A percentile compares a stretch with the other conserved stretches of the same genome.
These are phyloP conservation scores for Chrysotoxum bicinctum DNA, from an alignment of 2,888 invertebrate genomes.

Conservation along the genomic window DNA sequence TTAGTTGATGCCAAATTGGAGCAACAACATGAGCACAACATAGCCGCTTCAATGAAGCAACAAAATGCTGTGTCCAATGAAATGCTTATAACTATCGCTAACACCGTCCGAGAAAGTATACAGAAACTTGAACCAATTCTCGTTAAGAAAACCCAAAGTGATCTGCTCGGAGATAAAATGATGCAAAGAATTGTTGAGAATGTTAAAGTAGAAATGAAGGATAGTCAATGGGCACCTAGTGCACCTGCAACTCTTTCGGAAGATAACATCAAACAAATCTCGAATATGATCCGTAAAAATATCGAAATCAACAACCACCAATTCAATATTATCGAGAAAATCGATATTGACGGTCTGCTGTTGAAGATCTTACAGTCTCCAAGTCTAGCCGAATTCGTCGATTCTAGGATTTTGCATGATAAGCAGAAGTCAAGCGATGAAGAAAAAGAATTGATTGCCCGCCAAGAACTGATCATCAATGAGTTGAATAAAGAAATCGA, in stretches of 20 bases:
- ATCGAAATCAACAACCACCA: slow-evolving; percentile 76
- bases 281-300: slow-evolving; percentile 76
- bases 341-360: slow-evolving; percentile 80
- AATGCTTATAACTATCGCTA: slow-evolving; percentile 77
- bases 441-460: slow-evolving; percentile 74
- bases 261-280: slow-evolving; percentile 80
- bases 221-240: slow-evolving; percentile 67
- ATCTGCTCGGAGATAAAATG: slow-evolving; percentile 75
- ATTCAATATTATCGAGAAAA: slow-evolving; percentile 76
- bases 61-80: slow-evolving; percentile 73
- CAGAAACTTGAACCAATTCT: slow-evolving; percentile 73
- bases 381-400: slow-evolving; percentile 76
- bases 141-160: slow-evolving; percentile 70
- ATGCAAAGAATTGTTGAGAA: slow-evolving; percentile 77
- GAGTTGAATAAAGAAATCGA: slow-evolving; percentile 83
- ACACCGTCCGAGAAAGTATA: slow-evolving; percentile 78
- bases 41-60: slow-evolving; percentile 53
- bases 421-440: slow-evolving; percentile 75
- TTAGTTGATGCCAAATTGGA: slow-evolving; percentile 78
- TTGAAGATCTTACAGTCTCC: slow-evolving; percentile 79
- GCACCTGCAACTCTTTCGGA: slow-evolving; percentile 76
- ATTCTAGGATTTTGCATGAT: slow-evolving; percentile 76
- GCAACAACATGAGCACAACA: slow-evolving; percentile 72
- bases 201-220: slow-evolving; percentile 75
- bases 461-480: slow-evolving; percentile 83